phyloP scores from a whole-genome alignment of 2,113 vertebrate species.

The Herpetotheres cachinnans region DNA sequence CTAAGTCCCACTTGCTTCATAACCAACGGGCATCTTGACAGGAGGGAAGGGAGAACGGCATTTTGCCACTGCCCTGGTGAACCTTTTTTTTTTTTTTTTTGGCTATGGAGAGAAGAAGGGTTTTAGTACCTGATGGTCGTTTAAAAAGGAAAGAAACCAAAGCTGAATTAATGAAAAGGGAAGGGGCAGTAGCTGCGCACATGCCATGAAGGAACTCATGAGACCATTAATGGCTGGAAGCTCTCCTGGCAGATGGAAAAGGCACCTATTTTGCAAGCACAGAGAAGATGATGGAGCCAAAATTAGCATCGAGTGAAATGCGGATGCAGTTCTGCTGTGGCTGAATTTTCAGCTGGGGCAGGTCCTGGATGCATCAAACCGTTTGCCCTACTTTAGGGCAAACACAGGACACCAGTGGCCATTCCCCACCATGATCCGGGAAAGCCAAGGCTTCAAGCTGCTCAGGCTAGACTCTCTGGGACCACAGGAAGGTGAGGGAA shows the following conservation, averaged over 20 bases:
- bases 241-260: neutral
- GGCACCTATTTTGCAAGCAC: neutral
- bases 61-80: neutral
- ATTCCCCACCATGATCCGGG: neutral
- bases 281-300: neutral
- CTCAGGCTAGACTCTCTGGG: neutral
- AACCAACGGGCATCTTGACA: rapidly evolving
- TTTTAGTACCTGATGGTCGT: neutral
- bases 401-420: neutral
- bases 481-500: neutral
- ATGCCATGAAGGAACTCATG: neutral
- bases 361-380: neutral
- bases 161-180: conserved; percentile 28
- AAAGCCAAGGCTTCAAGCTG: neutral
- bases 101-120: neutral
- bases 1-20: neutral
- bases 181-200: conserved; percentile 27
- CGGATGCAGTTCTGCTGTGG: neutral
- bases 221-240: neutral
- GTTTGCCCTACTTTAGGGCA: neutral
- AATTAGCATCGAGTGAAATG: neutral
- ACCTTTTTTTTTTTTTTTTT: neutral
- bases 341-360: neutral
- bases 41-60: neutral
- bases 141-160: neutral